Evolutionary conservation across 2,113 vertebrate genomes (phyloP).

Genomic region (Cygnus buccinator): DNA sequence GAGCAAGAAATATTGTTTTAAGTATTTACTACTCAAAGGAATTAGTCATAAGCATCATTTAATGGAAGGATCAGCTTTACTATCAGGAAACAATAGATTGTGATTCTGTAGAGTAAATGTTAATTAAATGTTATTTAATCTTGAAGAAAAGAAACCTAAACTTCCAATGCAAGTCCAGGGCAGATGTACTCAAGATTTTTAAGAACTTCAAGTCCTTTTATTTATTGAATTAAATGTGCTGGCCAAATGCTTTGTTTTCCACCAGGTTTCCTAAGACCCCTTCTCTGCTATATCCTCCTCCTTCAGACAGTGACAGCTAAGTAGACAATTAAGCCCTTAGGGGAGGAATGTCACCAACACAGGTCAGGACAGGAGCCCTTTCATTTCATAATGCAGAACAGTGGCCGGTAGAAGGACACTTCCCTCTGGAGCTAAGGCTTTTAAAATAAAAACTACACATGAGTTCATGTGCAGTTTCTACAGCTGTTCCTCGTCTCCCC

Average conservation of each 20-base stretch:
- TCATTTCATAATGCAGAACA: conserved; percentile 54
- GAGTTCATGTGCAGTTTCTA: conserved; percentile 26
- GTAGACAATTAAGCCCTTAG: conserved; percentile 6
- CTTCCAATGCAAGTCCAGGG: background rate
- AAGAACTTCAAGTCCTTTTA: background rate
- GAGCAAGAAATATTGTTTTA: background rate
- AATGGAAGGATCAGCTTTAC: background rate
- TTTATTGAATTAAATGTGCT: background rate
- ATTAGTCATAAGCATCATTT: background rate
- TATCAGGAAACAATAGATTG: background rate
- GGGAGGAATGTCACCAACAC: background rate
- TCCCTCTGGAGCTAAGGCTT: conserved; percentile 46
- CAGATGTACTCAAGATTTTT: background rate
- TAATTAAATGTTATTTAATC: conserved; percentile 45
- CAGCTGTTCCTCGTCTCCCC: conserved; percentile 69
- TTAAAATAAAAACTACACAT: conserved; percentile 5
- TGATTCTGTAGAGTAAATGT: conserved; percentile 35
- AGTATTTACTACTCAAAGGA: background rate
- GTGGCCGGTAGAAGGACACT: background rate
- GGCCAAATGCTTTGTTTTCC: background rate
- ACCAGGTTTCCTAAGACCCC: background rate
- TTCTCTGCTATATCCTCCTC: background rate
- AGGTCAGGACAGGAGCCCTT: background rate
- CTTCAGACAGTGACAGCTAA: background rate
- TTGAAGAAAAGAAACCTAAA: conserved; percentile 2